phyloP scores from a whole-genome alignment of 2,888 invertebrate genomes.

The Erynnis tages region DNA sequence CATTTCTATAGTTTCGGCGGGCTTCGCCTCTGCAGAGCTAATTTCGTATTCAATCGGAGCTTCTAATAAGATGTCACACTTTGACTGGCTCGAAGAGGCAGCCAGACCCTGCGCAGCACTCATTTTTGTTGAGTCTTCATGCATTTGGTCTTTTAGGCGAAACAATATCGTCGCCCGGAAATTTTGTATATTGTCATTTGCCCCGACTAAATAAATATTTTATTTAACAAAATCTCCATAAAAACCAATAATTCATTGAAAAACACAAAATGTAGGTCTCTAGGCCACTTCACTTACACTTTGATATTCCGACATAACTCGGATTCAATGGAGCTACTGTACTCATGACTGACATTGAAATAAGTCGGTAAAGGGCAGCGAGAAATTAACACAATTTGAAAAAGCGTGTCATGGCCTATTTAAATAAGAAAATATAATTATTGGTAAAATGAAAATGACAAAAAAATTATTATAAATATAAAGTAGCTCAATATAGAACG shows the following conservation, averaged over 20 bases:
- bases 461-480: conserved; percentile 14
- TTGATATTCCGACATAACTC: conserved; percentile 88
- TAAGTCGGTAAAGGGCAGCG: conserved; percentile 80
- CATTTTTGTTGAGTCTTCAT: conserved; percentile 86
- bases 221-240: conserved; percentile 82
- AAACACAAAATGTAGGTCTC: conserved; percentile 89
- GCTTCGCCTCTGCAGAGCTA: conserved; percentile 71
- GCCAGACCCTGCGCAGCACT: conserved; percentile 85
- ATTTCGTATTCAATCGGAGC: conserved; percentile 71
- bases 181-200: conserved; percentile 59
- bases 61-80: conserved; percentile 67
- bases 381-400: conserved; percentile 71
- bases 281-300: conserved; percentile 94
- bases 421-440: conserved; percentile 34
- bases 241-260: conserved; percentile 60
- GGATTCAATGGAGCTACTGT: conserved; percentile 85
- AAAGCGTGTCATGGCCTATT: conserved; percentile 71
- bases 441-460: conserved; percentile 4
- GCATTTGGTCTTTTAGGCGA: conserved; percentile 79
- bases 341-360: conserved; percentile 84
- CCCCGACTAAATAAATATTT: conserved; percentile 72
- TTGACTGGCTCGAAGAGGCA: conserved; percentile 82
- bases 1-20: conserved; percentile 75
- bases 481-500: conserved; percentile 5
- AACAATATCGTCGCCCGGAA: conserved; percentile 55